phyloP scores from a whole-genome alignment of 2,888 invertebrate species.

The Agrotis exclamationis region DNA sequence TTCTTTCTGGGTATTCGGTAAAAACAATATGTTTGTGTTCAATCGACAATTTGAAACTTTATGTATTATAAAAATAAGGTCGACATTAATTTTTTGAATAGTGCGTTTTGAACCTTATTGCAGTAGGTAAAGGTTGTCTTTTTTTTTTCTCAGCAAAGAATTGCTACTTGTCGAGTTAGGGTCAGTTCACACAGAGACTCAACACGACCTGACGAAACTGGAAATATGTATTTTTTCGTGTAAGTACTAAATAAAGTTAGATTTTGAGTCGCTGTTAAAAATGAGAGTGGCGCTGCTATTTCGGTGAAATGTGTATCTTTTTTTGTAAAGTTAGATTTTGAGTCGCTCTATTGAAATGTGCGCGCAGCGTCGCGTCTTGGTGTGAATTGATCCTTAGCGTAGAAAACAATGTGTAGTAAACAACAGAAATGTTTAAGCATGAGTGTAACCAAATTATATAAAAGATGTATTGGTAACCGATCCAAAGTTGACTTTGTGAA shows the following conservation, averaged over 20 bases:
- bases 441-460: constrained; percentile 12
- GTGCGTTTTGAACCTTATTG: constrained; percentile 1
- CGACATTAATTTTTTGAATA: not conserved
- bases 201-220: too few species aligned
- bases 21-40: constrained; percentile 16
- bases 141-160: not conserved
- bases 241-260: too few species aligned
- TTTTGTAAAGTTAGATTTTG: too few species aligned
- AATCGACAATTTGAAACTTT: not conserved
- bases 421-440: not conserved
- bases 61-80: not conserved
- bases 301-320: too few species aligned
- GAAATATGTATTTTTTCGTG: too few species aligned
- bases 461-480: constrained; percentile 20
- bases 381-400: too few species aligned
- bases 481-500: constrained; percentile 28
- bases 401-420: too few species aligned
- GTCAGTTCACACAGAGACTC: too few species aligned
- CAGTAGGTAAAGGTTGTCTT: not conserved
- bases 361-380: too few species aligned
- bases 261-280: too few species aligned
- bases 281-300: too few species aligned
- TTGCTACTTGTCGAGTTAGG: not conserved
- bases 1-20: constrained; percentile 19
- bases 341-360: too few species aligned